Conservation (phyloP, 2,113 vertebrate species). For the Tachycineta bicolor region DNA sequence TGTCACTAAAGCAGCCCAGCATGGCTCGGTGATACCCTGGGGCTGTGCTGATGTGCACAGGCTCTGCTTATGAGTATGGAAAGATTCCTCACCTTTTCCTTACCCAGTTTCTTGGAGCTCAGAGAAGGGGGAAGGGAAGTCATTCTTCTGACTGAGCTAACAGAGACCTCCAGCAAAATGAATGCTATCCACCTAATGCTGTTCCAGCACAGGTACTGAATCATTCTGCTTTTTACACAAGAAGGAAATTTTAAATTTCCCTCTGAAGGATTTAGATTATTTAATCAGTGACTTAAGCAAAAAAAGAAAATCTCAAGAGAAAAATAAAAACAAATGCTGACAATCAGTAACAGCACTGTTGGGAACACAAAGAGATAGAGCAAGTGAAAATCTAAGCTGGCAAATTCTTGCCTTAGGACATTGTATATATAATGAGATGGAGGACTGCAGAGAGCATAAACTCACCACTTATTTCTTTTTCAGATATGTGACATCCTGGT, state of each 20-base stretch:
- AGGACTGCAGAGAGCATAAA: constrained; percentile 41
- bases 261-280: constrained; percentile 31
- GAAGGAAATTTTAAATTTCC: not conserved
- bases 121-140: not conserved
- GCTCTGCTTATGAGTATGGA: not conserved
- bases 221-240: not conserved
- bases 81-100: not conserved
- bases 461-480: not conserved
- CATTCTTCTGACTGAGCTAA: not conserved
- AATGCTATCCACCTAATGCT: not conserved
- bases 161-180: constrained; percentile 19
- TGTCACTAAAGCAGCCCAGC: not conserved
- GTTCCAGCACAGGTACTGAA: not conserved
- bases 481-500: constrained; percentile 35
- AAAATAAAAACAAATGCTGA: constrained; percentile 43
- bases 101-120: not conserved
- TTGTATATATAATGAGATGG: constrained; percentile 49
- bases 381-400: constrained; percentile 56
- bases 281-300: not conserved
- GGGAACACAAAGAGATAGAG: constrained; percentile 27
- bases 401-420: constrained; percentile 59
- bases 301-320: not conserved
- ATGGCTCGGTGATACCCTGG: not conserved
- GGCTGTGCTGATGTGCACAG: not conserved
- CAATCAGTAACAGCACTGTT: constrained; percentile 26